Percentiles rank a stretch among this genome's conserved stretches.
Conservation (phyloP, 2,113 vertebrate genomes). For the Ovis aries region ARS-UI_Ramb_v3.0 NC_056074.1:11317501-11318000, state of each 20-base stretch:
- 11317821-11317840: not conserved
- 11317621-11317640: not conserved
- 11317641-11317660: not conserved
- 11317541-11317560: not conserved
- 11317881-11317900: not conserved
- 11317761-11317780: not conserved
- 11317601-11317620: not conserved
- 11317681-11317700: not conserved
- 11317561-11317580: not conserved
- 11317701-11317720: not conserved
- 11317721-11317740: not conserved
- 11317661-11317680: not conserved
- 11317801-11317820: not conserved
- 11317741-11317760: not conserved
- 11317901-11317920: constrained; percentile 26
- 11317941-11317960: constrained; percentile 13
- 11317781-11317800: not conserved
- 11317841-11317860: not conserved
- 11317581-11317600: not conserved
- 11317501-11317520: not conserved
- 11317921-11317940: constrained; percentile 25
- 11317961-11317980: constrained; percentile 44
- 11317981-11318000: constrained; percentile 51
- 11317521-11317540: not conserved
- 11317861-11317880: constrained; percentile 9